Conservation (phyloP, 1,140 invertebrate genomes). For the Bombus balteatus region DNA sequence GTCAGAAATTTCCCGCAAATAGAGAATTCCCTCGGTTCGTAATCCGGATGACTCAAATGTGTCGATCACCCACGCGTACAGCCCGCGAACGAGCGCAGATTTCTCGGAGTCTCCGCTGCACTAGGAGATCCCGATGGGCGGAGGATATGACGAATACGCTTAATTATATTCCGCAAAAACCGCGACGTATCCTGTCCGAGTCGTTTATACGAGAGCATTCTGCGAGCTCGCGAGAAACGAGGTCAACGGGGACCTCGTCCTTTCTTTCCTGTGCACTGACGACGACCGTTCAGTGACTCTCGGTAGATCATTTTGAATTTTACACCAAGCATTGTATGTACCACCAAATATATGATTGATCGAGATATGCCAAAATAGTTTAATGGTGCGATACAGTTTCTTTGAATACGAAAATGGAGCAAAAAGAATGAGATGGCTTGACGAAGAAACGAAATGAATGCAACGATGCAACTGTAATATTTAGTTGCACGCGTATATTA, state of each 20-base stretch:
- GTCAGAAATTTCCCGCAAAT: constrained; percentile 14
- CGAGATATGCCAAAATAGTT: not conserved
- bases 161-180: constrained; percentile 57
- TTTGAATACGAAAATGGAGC: not conserved
- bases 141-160: constrained; percentile 59
- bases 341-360: not conserved
- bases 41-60: constrained; percentile 55
- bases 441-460: not conserved
- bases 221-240: constrained; percentile 19
- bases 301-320: not conserved
- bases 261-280: not conserved
- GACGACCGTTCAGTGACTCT: not conserved
- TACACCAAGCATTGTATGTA: not conserved
- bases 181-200: constrained; percentile 52
- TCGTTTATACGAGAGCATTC: not conserved
- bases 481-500: not conserved
- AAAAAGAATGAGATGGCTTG: not conserved
- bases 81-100: constrained; percentile 17
- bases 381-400: too few species aligned
- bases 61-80: constrained; percentile 45
- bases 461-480: not conserved
- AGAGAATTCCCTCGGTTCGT: constrained; percentile 1
- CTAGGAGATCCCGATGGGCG: not conserved
- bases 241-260: not conserved
- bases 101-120: constrained; percentile 18